Conservation (phyloP, 2,797 vertebrate genomes). For the Molossus molossus region DNA sequence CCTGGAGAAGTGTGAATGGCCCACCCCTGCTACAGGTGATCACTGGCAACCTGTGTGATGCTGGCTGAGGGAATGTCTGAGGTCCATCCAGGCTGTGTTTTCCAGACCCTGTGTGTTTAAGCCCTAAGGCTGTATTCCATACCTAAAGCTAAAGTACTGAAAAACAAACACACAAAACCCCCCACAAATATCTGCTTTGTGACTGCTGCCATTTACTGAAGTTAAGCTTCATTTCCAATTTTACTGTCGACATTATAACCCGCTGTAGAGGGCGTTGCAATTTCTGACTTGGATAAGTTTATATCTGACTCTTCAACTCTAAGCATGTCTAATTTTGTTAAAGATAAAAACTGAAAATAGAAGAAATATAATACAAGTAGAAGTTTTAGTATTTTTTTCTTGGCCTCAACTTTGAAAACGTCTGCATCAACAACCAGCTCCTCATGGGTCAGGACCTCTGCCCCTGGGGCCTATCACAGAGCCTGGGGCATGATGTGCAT, state of each 20-base stretch:
- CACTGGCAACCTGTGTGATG: not conserved
- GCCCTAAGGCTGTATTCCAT: not conserved
- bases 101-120: not conserved
- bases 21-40: not conserved
- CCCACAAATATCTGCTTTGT: conserved; percentile 26
- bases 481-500: not conserved
- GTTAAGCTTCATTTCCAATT: not conserved
- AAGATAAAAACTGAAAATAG: not conserved
- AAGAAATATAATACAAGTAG: not conserved
- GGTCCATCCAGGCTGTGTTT: not conserved
- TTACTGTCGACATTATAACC: not conserved
- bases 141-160: not conserved
- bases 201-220: conserved; percentile 73
- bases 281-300: not conserved
- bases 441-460: not conserved
- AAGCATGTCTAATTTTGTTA: not conserved
- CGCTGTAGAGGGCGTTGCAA: not conserved
- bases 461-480: not conserved
- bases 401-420: not conserved
- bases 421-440: not conserved
- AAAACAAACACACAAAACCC: not conserved
- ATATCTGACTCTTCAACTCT: not conserved
- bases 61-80: not conserved
- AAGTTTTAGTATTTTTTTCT: not conserved
- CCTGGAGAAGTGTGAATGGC: not conserved